Percentiles rank a stretch among this genome's conserved stretches.
phyloP scores from a whole-genome alignment of 2,797 vertebrate genomes.

The Coregonus ussuriensis region DNA sequence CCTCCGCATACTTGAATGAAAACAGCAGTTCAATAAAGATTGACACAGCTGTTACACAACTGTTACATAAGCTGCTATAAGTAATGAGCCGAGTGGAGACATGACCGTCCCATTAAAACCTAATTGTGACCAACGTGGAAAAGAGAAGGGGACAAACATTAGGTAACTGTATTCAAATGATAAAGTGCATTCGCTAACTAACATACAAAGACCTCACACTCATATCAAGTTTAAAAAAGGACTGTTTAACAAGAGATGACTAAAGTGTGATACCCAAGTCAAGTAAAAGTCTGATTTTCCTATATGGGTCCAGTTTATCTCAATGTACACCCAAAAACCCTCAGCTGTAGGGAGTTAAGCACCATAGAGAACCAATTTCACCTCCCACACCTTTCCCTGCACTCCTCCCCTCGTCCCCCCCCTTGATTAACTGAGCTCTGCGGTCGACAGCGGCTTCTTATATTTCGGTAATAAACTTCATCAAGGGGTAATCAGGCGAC shows the following conservation, averaged over 20 bases:
- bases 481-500: constrained; percentile 18
- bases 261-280: neutral
- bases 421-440: constrained; percentile 21
- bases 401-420: neutral
- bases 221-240: no score
- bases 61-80: constrained; percentile 34
- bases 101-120: neutral
- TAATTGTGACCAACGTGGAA: neutral
- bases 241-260: neutral
- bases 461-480: constrained; percentile 43
- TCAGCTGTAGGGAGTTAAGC: neutral
- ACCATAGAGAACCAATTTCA: neutral
- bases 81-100: neutral
- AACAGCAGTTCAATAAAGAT: constrained; percentile 19
- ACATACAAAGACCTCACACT: neutral
- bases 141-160: neutral
- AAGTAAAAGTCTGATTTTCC: neutral
- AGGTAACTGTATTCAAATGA: neutral
- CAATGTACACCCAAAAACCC: neutral
- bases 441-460: constrained; percentile 29
- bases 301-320: neutral
- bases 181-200: neutral
- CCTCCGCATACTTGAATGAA: constrained; percentile 39
- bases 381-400: neutral
- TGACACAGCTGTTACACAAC: constrained; percentile 43